phyloP scores from a whole-genome alignment of 1,140 invertebrate species.

The Trachymyrmex septentrionalis region DNA sequence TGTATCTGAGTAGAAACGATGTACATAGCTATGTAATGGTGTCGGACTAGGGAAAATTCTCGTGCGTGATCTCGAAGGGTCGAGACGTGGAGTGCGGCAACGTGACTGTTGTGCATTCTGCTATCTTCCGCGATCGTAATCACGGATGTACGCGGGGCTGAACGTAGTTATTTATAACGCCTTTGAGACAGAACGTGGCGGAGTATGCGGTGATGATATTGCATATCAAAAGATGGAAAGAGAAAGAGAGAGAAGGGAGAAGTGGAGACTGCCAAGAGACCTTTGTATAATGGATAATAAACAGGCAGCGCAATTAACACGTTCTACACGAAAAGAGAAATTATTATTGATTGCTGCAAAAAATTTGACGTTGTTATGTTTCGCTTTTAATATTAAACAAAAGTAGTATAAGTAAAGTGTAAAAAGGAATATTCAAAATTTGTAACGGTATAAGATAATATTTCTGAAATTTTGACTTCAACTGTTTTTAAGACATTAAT shows the following conservation, averaged over 20 bases:
- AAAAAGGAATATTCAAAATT: too few species aligned
- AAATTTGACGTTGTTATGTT: too few species aligned
- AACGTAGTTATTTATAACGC: slow-evolving; percentile 72
- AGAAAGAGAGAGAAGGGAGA: slow-evolving; percentile 22
- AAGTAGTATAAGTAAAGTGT: too few species aligned
- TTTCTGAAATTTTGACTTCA: background rate
- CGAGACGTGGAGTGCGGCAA: slow-evolving; percentile 36
- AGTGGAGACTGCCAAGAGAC: background rate
- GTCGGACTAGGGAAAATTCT: slow-evolving; percentile 39
- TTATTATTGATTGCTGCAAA: background rate
- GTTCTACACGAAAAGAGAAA: background rate
- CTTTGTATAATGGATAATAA: slow-evolving; percentile 36
- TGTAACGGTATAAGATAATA: background rate
- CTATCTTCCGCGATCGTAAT: slow-evolving; percentile 74
- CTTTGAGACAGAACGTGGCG: slow-evolving; percentile 68
- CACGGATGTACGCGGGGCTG: slow-evolving; percentile 67
- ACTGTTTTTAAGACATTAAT: background rate
- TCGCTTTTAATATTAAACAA: too few species aligned
- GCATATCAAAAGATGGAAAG: slow-evolving; percentile 37
- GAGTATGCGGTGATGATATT: slow-evolving; percentile 57
- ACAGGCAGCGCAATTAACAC: slow-evolving; percentile 7
- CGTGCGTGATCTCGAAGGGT: slow-evolving; percentile 56
- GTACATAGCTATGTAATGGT: background rate
- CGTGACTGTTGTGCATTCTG: slow-evolving; percentile 65
- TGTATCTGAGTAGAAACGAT: background rate